Evolutionary conservation across 2,888 invertebrate species (phyloP).

Genomic region (Noctua janthe): DNA sequence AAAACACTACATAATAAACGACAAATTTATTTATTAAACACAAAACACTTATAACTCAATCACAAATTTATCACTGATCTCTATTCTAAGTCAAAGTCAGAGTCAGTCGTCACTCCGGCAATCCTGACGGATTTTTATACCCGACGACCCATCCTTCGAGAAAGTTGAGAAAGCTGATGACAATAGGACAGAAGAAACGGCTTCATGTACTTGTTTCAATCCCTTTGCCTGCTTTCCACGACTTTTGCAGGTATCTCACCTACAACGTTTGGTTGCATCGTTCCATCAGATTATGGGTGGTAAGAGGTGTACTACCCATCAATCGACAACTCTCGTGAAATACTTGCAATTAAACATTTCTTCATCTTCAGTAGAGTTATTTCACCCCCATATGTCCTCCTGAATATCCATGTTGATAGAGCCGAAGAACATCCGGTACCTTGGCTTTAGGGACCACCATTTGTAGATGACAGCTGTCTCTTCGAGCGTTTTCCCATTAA

Average conservation of each 20-base stretch:
- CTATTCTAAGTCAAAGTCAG: no score
- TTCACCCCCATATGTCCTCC: neutral
- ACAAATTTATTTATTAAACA: neutral
- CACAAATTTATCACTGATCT: no score
- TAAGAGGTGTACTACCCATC: neutral
- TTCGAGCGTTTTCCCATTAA: neutral
- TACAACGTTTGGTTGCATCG: neutral
- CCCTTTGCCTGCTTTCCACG: neutral
- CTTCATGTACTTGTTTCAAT: no score
- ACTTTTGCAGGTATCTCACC: neutral
- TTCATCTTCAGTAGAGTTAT: neutral
- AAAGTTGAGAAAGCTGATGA: neutral
- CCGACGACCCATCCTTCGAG: no score
- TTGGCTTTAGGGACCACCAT: neutral
- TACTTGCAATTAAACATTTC: no score
- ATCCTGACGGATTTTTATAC: no score
- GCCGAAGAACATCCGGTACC: neutral
- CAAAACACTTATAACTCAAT: no score
- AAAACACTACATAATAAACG: neutral
- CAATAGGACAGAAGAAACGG: neutral
- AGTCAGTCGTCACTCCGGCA: no score
- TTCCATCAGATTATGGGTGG: neutral
- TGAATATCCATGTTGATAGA: neutral
- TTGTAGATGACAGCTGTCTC: neutral
- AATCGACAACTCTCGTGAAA: neutral